Percentiles rank a stretch among this genome's conserved stretches.
Evolutionary conservation across 1,140 invertebrate genomes (phyloP).

Genomic region (Drosophila sp.): DNA sequence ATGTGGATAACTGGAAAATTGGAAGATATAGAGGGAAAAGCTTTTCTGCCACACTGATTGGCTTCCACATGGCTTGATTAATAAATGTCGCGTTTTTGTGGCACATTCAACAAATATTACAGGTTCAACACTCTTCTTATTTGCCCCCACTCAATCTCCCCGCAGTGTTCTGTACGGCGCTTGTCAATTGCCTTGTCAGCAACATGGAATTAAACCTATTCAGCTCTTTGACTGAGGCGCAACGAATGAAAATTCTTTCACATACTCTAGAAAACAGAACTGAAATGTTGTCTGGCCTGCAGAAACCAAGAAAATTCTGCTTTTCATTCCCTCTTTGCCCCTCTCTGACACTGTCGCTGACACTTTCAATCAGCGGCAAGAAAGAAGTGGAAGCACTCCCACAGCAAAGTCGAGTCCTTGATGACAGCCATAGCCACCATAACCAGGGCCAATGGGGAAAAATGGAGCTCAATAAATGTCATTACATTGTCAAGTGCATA

Average conservation of each 20-base stretch:
- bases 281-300: conserved; percentile 57
- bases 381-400: background rate
- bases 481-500: conserved; percentile 80
- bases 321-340: conserved; percentile 6
- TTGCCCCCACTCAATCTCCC: background rate
- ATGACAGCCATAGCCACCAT: conserved; percentile 41
- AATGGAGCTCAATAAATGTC: conserved; percentile 72
- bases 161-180: background rate
- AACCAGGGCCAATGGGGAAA: conserved; percentile 30
- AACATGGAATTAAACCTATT: conserved; percentile 68
- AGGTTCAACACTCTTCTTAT: background rate
- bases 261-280: conserved; percentile 42
- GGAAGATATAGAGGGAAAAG: background rate
- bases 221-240: conserved; percentile 40
- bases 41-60: conserved; percentile 30
- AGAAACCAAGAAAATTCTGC: conserved; percentile 42
- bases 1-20: background rate
- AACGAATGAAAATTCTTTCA: conserved; percentile 56
- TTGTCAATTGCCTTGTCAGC: conserved; percentile 76
- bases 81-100: conserved; percentile 71
- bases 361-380: conserved; percentile 70
- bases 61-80: conserved; percentile 61
- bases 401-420: background rate
- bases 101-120: conserved; percentile 55
- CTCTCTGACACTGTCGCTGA: conserved; percentile 16